Conservation (phyloP, 2,797 vertebrate genomes). For the Hydrolagus colliei region DNA sequence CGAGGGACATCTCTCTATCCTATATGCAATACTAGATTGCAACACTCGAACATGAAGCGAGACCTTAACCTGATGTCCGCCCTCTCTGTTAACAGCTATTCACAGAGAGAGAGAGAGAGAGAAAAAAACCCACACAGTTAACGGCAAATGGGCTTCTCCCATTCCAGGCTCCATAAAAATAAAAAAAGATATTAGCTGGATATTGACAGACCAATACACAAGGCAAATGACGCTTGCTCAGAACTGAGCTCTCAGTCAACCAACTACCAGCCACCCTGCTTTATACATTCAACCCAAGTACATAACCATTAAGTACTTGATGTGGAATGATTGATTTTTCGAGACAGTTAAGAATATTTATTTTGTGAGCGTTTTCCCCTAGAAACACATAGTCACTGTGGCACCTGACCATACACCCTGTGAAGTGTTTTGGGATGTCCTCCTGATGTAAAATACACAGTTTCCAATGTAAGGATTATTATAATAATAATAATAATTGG, state of each 20-base stretch:
- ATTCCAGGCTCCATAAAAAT: neutral
- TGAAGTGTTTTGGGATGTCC: too few relatives aligned
- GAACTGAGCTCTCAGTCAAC: too few relatives aligned
- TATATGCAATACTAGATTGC: neutral
- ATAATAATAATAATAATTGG: too few relatives aligned
- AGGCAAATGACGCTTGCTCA: too few relatives aligned
- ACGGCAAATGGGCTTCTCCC: neutral
- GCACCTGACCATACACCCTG: too few relatives aligned
- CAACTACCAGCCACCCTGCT: neutral
- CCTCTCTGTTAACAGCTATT: neutral
- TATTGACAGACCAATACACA: too few relatives aligned
- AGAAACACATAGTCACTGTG: too few relatives aligned
- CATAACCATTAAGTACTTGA: neutral
- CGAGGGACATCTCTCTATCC: neutral
- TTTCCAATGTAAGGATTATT: too few relatives aligned
- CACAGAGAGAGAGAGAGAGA: neutral
- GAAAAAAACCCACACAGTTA: neutral
- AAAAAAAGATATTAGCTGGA: too few relatives aligned
- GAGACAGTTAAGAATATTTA: neutral
- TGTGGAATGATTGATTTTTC: neutral
- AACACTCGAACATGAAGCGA: neutral
- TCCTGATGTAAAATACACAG: too few relatives aligned
- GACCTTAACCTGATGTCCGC: neutral
- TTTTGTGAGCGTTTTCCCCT: neutral
- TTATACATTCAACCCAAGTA: neutral